phyloP scores from a whole-genome alignment of 2,113 vertebrate genomes.

The Sturnira hondurensis region DNA sequence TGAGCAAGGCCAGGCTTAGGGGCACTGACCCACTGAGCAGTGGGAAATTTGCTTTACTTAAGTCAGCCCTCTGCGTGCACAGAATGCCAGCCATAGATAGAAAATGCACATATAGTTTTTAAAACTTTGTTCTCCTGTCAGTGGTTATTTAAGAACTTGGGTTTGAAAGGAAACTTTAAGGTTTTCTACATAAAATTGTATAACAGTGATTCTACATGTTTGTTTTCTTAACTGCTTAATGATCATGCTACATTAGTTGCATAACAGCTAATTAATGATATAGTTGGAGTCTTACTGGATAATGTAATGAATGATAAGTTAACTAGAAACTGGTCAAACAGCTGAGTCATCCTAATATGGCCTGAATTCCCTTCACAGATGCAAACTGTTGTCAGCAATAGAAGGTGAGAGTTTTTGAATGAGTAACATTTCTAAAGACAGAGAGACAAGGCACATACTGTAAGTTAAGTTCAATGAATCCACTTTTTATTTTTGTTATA shows the following conservation, averaged over 20 bases:
- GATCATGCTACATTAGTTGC: background rate
- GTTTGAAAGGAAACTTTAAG: background rate
- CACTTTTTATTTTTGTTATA: conserved; percentile 16
- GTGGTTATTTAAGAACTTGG: background rate
- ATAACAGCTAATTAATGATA: background rate
- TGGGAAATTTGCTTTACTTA: background rate
- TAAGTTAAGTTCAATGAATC: background rate
- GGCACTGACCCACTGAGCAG: background rate
- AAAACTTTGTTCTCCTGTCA: background rate
- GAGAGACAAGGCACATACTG: background rate
- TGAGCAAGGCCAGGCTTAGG: background rate
- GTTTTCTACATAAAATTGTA: background rate
- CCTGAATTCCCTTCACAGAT: background rate
- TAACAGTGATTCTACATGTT: background rate
- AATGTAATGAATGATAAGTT: background rate
- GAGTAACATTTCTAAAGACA: background rate
- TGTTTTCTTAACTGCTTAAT: background rate
- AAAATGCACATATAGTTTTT: background rate
- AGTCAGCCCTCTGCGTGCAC: background rate
- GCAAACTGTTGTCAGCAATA: background rate
- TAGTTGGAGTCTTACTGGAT: background rate
- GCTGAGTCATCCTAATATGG: background rate
- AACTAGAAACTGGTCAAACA: background rate
- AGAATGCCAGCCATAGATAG: background rate
- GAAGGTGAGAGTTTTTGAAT: background rate